Evolutionary conservation across 2,113 vertebrate genomes (phyloP), one percentile per base, ranked within the genome.

Genomic region (Lepisosteus oculatus): DNA sequence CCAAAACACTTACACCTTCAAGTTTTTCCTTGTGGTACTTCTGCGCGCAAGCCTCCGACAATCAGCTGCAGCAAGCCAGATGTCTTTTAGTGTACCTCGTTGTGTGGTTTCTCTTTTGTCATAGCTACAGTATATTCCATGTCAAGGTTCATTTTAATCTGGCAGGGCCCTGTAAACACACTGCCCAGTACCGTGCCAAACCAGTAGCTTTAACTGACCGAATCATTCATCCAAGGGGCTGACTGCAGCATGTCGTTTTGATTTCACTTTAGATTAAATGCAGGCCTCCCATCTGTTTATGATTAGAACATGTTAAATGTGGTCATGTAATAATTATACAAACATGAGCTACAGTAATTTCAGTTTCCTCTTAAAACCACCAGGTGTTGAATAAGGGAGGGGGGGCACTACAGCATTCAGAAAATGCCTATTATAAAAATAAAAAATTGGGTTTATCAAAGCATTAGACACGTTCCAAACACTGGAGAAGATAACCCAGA

Each of bases 301-400:
- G 85, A 89, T 91, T 90, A 89, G 77, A 55, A 74, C 75, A 77
- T 78, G 72, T 74, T 82, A 67, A 81, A 83, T 80, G 64, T 75
- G 42, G 73, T 61, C 63, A 71, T 73, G 80, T 81, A 81, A 83
- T 64, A 13, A 63, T 43, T 17, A 8, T 8, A 72, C 80, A 82
- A 84, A 84, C 80, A 13, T 80, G 81, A 83, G 83, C 84, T 73
- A 79, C 83, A 83, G 85, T 90, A 88, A 89, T 89, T 88, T 89
- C 81, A 83, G 82, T 88, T 87, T 90, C 86, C 85, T 79, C 85
- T 85, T 85, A 86, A 84, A 84, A 77, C 91, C 80, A 79, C 81
- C 86, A 84, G 84, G 86, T 88, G 86, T 12, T 72, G 29, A 44
- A 51, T 13, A 43, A 42, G 8, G 3, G 55, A 11, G n/a, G 8